A percentile compares a stretch with the other conserved stretches of the same genome.
These are phyloP conservation scores for Orientallactaga sibirica DNA, from an alignment of 2,797 vertebrate genomes.

Conservation along the genomic window DNA sequence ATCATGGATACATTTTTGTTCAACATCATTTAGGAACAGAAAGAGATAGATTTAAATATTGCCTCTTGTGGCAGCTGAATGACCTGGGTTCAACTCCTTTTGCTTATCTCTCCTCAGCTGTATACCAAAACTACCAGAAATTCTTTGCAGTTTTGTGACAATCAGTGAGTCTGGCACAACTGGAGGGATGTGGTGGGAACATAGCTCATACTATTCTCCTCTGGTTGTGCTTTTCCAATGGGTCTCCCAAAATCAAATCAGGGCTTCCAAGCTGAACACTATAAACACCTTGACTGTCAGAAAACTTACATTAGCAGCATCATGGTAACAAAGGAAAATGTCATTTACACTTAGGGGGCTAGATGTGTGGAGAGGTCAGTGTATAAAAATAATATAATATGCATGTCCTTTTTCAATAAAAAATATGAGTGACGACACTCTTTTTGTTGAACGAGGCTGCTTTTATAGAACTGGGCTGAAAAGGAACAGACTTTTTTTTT, in stretches of 20 bases:
- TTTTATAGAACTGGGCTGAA: conserved; percentile 58
- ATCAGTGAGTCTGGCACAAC: neutral
- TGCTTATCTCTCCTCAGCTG: neutral
- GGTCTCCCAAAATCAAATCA: conserved; percentile 24
- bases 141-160: neutral
- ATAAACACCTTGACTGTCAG: neutral
- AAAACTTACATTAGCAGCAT: conserved; percentile 45
- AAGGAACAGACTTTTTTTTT: conserved; percentile 40
- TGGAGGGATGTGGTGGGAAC: neutral
- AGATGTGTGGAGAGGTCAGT: neutral
- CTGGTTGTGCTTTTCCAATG: neutral
- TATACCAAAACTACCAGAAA: neutral
- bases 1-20: neutral
- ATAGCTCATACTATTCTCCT: neutral
- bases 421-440: conserved; percentile 47
- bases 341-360: neutral
- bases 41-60: conserved; percentile 36
- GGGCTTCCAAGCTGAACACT: neutral
- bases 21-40: neutral
- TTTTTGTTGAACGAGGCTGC: conserved; percentile 34
- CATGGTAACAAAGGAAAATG: conserved; percentile 22
- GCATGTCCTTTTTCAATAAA: conserved; percentile 55
- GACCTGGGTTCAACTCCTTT: neutral
- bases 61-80: neutral
- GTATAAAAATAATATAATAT: neutral